A percentile compares a stretch with the other conserved stretches of the same genome.
These are phyloP conservation scores for Luperina nickerlii DNA, from an alignment of 2,888 invertebrate species.

Conservation along the genomic window DNA sequence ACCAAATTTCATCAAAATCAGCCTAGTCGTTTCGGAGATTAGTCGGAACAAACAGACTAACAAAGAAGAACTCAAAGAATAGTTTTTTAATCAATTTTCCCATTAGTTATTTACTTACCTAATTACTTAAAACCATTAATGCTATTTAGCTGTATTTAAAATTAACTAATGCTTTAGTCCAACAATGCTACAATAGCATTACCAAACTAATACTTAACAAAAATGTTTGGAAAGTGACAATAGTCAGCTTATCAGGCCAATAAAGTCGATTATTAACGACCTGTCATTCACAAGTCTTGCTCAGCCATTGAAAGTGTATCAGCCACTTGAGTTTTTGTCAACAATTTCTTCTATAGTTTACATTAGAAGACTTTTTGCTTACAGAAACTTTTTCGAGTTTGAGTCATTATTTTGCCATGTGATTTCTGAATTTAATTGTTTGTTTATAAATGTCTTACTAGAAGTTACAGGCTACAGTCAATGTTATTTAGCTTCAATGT, in stretches of 20 bases:
- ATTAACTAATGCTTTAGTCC: constrained; percentile 4
- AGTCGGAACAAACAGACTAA: too few relatives aligned
- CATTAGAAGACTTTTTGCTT: constrained; percentile 4
- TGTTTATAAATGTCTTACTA: constrained; percentile 28
- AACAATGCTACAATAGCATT: constrained; percentile 19
- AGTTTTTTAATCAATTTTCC: not conserved
- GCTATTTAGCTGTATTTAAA: not conserved
- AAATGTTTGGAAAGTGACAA: constrained; percentile 45
- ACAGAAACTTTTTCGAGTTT: not conserved
- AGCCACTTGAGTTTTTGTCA: constrained; percentile 40
- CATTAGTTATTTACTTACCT: not conserved
- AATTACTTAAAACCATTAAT: not conserved
- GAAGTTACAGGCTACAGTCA: not conserved
- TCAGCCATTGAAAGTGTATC: constrained; percentile 38
- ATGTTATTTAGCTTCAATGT: constrained; percentile 9
- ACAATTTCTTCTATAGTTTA: constrained; percentile 29
- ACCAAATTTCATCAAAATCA: not conserved
- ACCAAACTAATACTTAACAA: constrained; percentile 23
- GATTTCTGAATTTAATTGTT: constrained; percentile 11
- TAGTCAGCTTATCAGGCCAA: constrained; percentile 45
- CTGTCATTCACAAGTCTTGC: constrained; percentile 32
- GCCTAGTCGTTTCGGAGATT: not conserved
- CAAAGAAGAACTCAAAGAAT: too few relatives aligned
- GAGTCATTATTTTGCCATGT: not conserved
- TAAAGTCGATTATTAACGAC: constrained; percentile 52